Conservation (phyloP, 2,797 vertebrate species). For the Arremon brunneinucha region DNA sequence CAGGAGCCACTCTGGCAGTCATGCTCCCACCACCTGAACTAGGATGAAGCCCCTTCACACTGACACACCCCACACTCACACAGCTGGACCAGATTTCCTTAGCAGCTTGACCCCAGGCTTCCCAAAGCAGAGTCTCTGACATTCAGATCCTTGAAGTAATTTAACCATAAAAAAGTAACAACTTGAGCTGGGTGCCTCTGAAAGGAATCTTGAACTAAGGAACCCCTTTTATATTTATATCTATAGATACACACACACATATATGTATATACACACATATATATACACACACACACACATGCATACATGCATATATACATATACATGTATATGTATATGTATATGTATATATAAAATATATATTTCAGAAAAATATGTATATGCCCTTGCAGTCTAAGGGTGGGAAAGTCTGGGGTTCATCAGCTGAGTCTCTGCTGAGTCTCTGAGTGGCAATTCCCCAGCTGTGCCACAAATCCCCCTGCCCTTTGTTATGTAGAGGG, state of each 20-base stretch:
- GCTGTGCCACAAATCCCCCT: background rate
- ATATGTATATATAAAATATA: no score
- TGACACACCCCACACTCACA: background rate
- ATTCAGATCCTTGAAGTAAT: background rate
- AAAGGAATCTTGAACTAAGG: background rate
- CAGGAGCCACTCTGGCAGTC: background rate
- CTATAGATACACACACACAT: background rate
- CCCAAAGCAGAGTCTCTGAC: background rate
- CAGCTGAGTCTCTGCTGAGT: background rate
- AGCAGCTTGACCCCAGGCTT: background rate
- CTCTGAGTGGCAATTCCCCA: background rate
- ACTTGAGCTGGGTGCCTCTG: rapidly evolving
- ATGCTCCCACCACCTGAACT: background rate
- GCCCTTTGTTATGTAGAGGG: background rate
- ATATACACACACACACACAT: background rate
- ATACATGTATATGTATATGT: background rate
- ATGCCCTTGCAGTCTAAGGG: no score
- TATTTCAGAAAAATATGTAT: no score
- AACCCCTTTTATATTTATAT: background rate
- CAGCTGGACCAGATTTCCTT: background rate
- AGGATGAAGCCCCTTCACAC: background rate
- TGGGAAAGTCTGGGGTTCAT: background rate
- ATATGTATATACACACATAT: rapidly evolving
- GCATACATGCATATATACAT: background rate
- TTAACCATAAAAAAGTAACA: background rate